Base-by-base conservation (phyloP, 2,113 vertebrate species). In the Typhlomys cinereus region DNA sequence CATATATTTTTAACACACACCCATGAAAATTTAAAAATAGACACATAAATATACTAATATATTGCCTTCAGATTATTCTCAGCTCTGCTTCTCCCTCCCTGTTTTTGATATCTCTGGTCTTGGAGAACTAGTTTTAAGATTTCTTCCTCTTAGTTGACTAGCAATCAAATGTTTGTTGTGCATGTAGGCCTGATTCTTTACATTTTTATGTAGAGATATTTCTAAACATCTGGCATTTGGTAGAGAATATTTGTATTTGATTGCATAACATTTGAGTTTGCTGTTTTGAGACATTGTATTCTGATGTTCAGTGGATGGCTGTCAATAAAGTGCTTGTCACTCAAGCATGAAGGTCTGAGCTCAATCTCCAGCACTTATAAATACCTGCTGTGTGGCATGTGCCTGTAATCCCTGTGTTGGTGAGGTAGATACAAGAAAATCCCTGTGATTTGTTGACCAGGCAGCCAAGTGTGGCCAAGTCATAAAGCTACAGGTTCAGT, bases 201-300 rank as follows among this genome's bases (percentile, higher is more conserved):
- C 21, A 57, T 57, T 57, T 18, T 57, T 57, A 57, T 57, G 15
- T 57, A n/a, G n/a, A 59, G 27, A 64, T 10, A 34, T 34, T 64
- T 64, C 34, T 12, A 64, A 34, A 12, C 9, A 64, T 64, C 9
- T 20, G 25, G 29, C 17, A 14, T 74, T 74, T 74, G 41, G 41
- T 15, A n/a, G n/a, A n/a, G n/a, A n/a, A n/a, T n/a, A n/a, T 20
- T 31, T 66, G 36, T 92, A 73, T 73, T 73, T 88, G 69, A 48
- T 74, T 89, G 66, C 23, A 85, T 23, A 85, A 85, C n/a, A 89
- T 36, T 74, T 80, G 31, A 85, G 17, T 52, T 50, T 25, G 46
- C 79, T 39, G 10, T 29, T 20, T 73, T 73, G 17, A 91, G 71
- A 74, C 5, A 36, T 36, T 2, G 0, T 86, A 2, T 36, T 20